phyloP scores from a whole-genome alignment of 2,113 vertebrate species.

The Isichthys henryi region DNA sequence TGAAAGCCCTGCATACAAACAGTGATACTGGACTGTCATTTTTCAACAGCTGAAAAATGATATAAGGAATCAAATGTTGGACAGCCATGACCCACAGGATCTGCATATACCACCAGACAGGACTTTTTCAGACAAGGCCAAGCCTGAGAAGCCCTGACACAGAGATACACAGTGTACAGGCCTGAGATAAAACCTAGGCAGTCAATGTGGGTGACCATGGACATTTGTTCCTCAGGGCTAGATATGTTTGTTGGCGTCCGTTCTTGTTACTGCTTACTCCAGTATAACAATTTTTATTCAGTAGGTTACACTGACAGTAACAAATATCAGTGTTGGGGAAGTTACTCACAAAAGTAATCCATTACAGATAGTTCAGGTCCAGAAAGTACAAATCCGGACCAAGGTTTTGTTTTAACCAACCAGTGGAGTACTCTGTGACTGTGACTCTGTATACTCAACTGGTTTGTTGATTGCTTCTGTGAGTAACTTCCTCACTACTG shows the following conservation, averaged over 20 bases:
- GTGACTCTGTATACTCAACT: no score
- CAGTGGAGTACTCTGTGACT: no score
- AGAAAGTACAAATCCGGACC: no score
- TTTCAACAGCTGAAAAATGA: neutral
- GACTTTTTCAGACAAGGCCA: neutral
- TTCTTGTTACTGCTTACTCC: neutral
- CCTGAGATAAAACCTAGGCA: neutral
- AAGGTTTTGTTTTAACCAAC: no score
- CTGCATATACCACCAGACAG: neutral
- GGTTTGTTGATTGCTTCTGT: no score
- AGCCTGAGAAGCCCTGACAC: neutral
- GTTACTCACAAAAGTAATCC: no score
- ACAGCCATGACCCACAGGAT: neutral
- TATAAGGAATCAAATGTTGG: neutral
- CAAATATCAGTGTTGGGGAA: no score
- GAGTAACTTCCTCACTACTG: neutral
- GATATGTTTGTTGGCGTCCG: neutral
- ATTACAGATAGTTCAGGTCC: no score
- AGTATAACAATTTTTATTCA: neutral
- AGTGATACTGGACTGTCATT: neutral
- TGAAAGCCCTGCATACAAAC: neutral
- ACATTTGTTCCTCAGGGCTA: neutral
- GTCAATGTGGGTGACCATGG: neutral
- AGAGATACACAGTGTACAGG: neutral
- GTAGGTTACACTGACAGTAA: neutral